phyloP scores from a whole-genome alignment of 2,113 vertebrate genomes.

The Petrocephalus zakoni region DNA sequence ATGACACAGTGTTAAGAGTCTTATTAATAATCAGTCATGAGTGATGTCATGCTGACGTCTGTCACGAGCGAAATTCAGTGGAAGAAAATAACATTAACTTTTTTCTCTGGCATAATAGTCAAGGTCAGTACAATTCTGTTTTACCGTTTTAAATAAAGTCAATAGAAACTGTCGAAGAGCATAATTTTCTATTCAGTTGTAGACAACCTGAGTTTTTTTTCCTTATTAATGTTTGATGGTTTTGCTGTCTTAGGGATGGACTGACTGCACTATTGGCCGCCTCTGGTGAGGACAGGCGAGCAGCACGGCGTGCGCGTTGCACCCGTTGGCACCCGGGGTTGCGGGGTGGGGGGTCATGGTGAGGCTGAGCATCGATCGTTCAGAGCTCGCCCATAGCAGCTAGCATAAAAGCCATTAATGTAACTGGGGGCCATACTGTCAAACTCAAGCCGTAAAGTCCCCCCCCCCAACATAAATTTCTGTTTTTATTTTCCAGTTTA shows the following conservation, averaged over 20 bases:
- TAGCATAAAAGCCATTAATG: constrained; percentile 64
- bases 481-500: constrained; percentile 33
- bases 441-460: neutral
- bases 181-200: neutral
- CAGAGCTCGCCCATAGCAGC: constrained; percentile 49
- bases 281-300: neutral
- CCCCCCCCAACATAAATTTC: constrained; percentile 29
- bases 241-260: constrained; percentile 39
- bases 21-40: neutral
- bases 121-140: constrained; percentile 40
- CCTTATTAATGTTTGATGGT: neutral
- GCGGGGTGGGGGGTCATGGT: constrained; percentile 32
- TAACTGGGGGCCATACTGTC: neutral
- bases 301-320: neutral
- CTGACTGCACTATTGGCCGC: constrained; percentile 36
- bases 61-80: constrained; percentile 45
- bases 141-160: constrained; percentile 41
- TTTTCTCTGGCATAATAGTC: constrained; percentile 54
- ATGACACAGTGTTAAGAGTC: constrained; percentile 27
- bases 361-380: constrained; percentile 54
- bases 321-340: neutral
- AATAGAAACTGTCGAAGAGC: neutral
- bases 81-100: constrained; percentile 39
- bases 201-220: neutral
- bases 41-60: constrained; percentile 16